Evolutionary conservation across 2,888 invertebrate genomes (phyloP), one percentile per base, ranked within the genome.

Genomic region (Caenorhabditis doughertyi): DNA sequence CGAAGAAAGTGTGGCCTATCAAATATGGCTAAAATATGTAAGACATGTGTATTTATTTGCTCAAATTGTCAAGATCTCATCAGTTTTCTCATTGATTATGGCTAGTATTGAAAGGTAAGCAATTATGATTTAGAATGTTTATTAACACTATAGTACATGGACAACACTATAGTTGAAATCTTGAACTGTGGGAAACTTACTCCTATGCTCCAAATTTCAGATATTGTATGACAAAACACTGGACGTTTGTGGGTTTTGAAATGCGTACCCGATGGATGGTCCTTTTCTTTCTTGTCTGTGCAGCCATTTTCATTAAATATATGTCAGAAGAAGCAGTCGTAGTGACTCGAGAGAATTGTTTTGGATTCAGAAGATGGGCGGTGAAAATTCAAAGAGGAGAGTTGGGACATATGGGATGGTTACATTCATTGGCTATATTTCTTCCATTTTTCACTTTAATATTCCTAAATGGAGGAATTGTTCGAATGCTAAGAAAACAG

Each of bases 201-300:
- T n/a, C n/a, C n/a, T n/a, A n/a, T n/a, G n/a, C n/a, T n/a, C n/a
- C n/a, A n/a, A n/a, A n/a, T 79, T 84, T 7, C 74, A 88, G 88
- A 53, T 88, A 87, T 62, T 87, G 84, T 55, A 87, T 88, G 87
- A 88, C 88, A 56, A 84, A 85, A 42, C 91, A 91, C 70, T 91
- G 91, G 91, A 91, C 91, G 11, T 90, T 90, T 77, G 89, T 90
- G 13, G 91, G 91, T 0, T 91, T 91, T 67, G 89, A 90, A 56
- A 80, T 81, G 32, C 79, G 89, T 8, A 89, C 89, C 1, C 76
- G 91, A 29, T 91, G 91, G 91, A 72, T 91, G 23, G 83, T 89
- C n/a, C 85, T 91, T 32, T 71, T 84, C 13, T 47, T 65, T 21
- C 81, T 87, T 8, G 74, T 90, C 16, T 72, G 77, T 11, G 70